phyloP scores from a whole-genome alignment of 2,113 vertebrate genomes.

The Paracanthobrama guichenoti region DNA sequence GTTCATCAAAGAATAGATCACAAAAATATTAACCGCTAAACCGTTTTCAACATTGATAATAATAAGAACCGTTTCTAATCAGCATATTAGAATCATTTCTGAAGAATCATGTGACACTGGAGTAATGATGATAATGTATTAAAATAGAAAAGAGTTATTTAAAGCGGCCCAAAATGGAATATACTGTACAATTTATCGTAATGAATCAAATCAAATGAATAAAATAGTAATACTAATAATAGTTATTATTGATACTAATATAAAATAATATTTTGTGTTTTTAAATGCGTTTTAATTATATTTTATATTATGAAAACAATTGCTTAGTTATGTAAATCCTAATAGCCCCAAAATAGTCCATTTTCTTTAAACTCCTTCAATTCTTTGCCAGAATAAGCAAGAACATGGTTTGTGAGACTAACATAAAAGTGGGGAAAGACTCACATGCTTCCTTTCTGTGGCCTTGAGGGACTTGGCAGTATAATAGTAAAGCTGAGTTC shows the following conservation, averaged over 20 bases:
- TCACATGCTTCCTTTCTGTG: constrained; percentile 96
- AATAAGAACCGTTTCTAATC: neutral
- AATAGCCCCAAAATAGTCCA: neutral
- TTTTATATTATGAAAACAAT: neutral
- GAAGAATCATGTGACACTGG: neutral
- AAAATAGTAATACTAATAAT: neutral
- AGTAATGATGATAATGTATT: neutral
- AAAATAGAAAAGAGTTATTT: neutral
- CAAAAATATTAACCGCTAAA: neutral
- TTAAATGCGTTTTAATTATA: no score
- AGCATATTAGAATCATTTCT: neutral
- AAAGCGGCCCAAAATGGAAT: neutral
- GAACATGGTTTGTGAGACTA: neutral
- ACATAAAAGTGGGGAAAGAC: constrained; percentile 58
- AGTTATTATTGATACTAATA: neutral
- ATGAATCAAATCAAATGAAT: neutral
- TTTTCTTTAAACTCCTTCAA: neutral
- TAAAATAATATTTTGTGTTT: no score
- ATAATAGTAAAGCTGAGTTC: constrained; percentile 93
- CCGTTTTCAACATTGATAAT: neutral
- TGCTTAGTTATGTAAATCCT: neutral
- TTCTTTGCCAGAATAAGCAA: neutral
- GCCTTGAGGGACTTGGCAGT: constrained; percentile 98
- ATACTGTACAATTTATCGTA: neutral
- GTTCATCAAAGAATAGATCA: neutral